Evolutionary conservation across 2,888 invertebrate genomes (phyloP), one percentile per base, ranked within the genome.

Genomic region (Apantesis nais): DNA sequence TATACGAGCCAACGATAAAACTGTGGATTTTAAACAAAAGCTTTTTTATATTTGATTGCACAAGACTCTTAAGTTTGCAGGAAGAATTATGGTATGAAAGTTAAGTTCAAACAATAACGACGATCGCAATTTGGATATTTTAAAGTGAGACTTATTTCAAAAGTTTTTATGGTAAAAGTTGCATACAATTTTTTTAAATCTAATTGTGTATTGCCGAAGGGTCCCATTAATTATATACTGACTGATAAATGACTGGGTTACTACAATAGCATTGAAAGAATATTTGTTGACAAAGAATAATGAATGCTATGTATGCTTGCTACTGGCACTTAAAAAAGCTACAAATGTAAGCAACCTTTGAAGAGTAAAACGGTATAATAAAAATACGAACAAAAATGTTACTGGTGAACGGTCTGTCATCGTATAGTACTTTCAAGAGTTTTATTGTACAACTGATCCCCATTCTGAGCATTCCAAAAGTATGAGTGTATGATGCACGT

Each of bases 391-490:
- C 66, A 71, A 75, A 74, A 72, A 76, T 71, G 37, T 72, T 67
- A 81, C 70, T 71, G 75, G 66, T 72, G 73, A 41, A 76, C 67
- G 73, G 72, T 73, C 84, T 81, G 80, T 81, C 81, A 79, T 81
- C 82, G 69, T 82, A 67, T 71, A 74, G 71, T 79, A 73, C 80
- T 74, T 76, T 75, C 73, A 79, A 81, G 80, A 70, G 79, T 81
- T 85, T 89, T 89, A 86, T 84, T 87, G 82, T 78, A 78, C 74
- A 79, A 82, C 79, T 83, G 85, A 85, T 86, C 84, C 81, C 78
- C 85, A 89, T 90, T 86, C 87, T 86, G 85, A 83, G 77, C 89
- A 92, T 92, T 88, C 92, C 92, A 79, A 88, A 81, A 74, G 83
- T 84, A 88, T 91, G 92, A 92, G 83, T 87, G 83, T 84, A 75